Evolutionary conservation across 1,140 invertebrate species (phyloP).

Genomic region (Drosophila pallidifrons): DNA sequence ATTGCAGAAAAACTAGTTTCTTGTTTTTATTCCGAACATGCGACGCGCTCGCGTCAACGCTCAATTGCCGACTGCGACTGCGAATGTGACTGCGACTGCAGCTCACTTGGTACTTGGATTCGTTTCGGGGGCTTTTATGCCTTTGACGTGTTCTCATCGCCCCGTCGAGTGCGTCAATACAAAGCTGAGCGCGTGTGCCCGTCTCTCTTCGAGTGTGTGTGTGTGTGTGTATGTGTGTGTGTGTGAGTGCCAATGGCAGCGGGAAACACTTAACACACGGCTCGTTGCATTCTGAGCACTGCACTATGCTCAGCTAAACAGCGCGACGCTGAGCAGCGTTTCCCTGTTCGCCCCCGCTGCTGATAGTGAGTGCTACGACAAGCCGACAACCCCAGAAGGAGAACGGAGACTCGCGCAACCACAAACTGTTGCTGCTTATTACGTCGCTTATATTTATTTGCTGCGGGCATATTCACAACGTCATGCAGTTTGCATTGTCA

Average conservation of each 20-base stretch:
- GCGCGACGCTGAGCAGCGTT: neutral
- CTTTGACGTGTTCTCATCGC: conserved; percentile 43
- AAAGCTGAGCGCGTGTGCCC: conserved; percentile 55
- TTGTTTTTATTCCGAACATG: conserved; percentile 18
- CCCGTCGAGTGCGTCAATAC: conserved; percentile 68
- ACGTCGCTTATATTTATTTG: conserved; percentile 24
- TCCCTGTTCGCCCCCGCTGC: neutral
- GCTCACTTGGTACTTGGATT: conserved; percentile 16
- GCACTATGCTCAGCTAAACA: conserved; percentile 41
- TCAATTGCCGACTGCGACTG: conserved; percentile 45
- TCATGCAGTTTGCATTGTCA: neutral
- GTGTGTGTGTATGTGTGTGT: conserved; percentile 24
- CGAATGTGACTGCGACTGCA: conserved; percentile 22
- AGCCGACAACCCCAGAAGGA: conserved; percentile 2
- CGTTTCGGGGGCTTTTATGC: conserved; percentile 11
- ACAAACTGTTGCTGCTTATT: conserved; percentile 71
- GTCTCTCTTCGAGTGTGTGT: conserved; percentile 30
- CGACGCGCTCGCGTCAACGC: conserved; percentile 54
- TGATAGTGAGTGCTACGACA: conserved; percentile 2
- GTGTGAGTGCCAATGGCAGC: conserved; percentile 51
- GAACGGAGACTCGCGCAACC: conserved; percentile 3
- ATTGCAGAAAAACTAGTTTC: neutral
- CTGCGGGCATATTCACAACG: neutral
- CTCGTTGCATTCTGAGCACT: conserved; percentile 67
- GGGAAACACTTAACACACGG: conserved; percentile 55